Base-by-base conservation (phyloP, 1,140 invertebrate genomes). In the Chironomus tepperi region DNA sequence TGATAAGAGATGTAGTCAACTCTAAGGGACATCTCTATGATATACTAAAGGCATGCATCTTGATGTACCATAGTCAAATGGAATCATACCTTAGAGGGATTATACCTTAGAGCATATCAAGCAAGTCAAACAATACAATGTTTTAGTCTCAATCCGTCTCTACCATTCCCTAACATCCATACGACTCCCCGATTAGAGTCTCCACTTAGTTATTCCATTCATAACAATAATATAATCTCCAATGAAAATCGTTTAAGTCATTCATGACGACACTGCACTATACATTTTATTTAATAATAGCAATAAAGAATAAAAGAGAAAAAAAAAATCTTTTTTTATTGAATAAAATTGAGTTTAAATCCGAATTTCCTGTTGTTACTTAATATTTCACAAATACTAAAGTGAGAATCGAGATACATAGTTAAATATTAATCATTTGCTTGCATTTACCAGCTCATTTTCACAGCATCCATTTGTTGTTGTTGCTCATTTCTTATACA, bases 341-440 rank as follows among this genome's bases (percentile, higher is more conserved):
- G 47, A n/a, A 57, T 57, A 57, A 57, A 57, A 57, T 57, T 57
- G 47, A 57, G 47, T 57, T 57, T 57, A 57, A 57, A 57, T 57
- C 47, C 47, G 47, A 57, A 57, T 57, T 57, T 57, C 47, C 47
- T 57, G 47, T 57, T 57, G 47, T 57, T 57, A 57, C 47, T 57
- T 57, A 57, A 57, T 57, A 57, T 57, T 57, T 57, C 47, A 57
- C 12, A 57, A 57, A 57, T 15, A 47, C 47, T 57, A 57, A 34
- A 57, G 47, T 57, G 47, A 57, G 47, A 57, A 57, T 57, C n/a
- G 47, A 57, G 47, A 57, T 57, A 57, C 47, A 15, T 57, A 57
- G 47, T 57, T 57, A 57, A 57, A 57, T 57, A 57, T 57, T 57
- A 57, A 57, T 57, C 47, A 57, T 57, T 57, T 57, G 47, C 12